Evolutionary conservation across 2,888 invertebrate species (phyloP).

Genomic region (Petrolisthes manimaculis): DNA sequence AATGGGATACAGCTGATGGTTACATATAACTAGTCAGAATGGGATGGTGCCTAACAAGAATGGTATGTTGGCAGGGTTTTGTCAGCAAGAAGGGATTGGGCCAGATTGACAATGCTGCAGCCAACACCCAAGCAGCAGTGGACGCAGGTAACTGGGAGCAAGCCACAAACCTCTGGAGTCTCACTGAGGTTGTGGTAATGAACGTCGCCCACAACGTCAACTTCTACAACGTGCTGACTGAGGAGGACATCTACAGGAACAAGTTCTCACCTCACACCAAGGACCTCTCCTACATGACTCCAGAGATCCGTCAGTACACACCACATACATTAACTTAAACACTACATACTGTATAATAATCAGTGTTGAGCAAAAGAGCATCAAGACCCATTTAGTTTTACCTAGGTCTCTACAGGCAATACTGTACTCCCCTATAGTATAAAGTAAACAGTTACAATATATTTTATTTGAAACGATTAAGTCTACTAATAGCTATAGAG

Average conservation of each 20-base stretch:
- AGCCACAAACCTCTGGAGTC: conserved; percentile 54
- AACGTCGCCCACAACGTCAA: conserved; percentile 50
- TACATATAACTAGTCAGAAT: not conserved
- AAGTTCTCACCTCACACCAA: conserved; percentile 13
- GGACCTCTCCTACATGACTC: conserved; percentile 57
- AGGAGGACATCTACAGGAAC: conserved; percentile 48
- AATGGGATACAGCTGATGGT: too few species aligned
- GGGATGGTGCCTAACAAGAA: not conserved
- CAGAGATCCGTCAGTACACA: conserved; percentile 54
- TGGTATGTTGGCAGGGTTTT: conserved; percentile 42
- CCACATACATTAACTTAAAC: too few species aligned
- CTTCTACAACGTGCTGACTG: conserved; percentile 65
- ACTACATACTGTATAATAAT: too few species aligned
- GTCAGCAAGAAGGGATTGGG: conserved; percentile 54
- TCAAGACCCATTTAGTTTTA: too few species aligned
- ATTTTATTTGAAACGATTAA: too few species aligned
- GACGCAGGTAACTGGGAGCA: conserved; percentile 45
- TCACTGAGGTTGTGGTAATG: conserved; percentile 49
- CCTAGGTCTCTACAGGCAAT: too few species aligned
- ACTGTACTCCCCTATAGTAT: too few species aligned
- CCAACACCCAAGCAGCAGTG: conserved; percentile 47
- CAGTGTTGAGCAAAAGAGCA: too few species aligned
- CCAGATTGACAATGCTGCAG: conserved; percentile 48
- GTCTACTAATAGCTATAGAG: too few species aligned
- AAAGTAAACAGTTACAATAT: too few species aligned